Conservation (phyloP, 2,888 invertebrate species). For the Trissonchulus sp. region DNA sequence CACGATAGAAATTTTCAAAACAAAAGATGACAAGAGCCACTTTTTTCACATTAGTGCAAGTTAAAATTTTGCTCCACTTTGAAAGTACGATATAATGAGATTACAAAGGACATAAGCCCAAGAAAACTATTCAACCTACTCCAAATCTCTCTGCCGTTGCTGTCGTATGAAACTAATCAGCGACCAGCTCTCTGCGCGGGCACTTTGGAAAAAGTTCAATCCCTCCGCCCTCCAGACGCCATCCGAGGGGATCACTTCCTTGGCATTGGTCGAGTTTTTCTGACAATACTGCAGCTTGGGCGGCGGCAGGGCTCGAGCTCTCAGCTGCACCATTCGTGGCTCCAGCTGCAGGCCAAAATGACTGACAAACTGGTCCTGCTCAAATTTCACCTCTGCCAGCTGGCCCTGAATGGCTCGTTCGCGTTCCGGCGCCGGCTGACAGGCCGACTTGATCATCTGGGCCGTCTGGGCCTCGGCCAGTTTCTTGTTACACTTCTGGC, state of each 20-base stretch:
- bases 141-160: slow-evolving; percentile 4
- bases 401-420: neutral
- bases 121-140: too few relatives aligned
- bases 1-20: too few relatives aligned
- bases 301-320: neutral
- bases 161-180: neutral
- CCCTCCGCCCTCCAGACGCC: slow-evolving; percentile 7
- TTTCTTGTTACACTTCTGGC: neutral
- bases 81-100: too few relatives aligned
- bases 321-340: neutral
- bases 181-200: neutral
- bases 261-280: too few relatives aligned
- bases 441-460: neutral
- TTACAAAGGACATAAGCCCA: too few relatives aligned
- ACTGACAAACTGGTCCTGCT: neutral
- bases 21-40: too few relatives aligned
- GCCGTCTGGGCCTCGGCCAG: slow-evolving; percentile 3
- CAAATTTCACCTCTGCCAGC: neutral
- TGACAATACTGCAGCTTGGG: slow-evolving; percentile 8
- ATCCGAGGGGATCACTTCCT: neutral
- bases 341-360: neutral
- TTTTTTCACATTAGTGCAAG: too few relatives aligned
- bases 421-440: neutral
- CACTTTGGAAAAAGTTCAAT: neutral
- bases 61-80: too few relatives aligned